These are phyloP conservation scores for Rhogogaster chlorosoma DNA, from an alignment of 2,888 invertebrate genomes.

Conservation along the genomic window DNA sequence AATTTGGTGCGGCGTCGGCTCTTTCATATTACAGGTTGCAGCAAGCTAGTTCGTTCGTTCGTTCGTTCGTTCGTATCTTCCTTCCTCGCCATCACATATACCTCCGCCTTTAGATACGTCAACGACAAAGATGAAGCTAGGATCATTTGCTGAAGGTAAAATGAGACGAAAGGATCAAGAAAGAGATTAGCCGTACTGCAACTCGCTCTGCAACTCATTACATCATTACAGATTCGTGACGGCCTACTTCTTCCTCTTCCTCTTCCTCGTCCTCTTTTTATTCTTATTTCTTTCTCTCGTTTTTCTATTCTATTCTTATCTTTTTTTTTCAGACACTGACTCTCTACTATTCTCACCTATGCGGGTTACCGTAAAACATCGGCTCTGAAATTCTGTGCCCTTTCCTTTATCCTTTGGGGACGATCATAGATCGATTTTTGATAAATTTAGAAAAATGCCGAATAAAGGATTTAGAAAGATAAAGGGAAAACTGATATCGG, in stretches of 20 bases:
- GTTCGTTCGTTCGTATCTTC: conserved; percentile 1
- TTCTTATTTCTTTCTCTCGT: not conserved
- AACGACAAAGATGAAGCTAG: conserved; percentile 1
- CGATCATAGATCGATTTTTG: not conserved
- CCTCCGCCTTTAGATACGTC: not conserved
- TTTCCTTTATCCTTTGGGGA: not conserved
- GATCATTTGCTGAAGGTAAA: conserved; percentile 1
- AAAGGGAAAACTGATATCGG: not conserved
- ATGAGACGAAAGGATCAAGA: conserved; percentile 16
- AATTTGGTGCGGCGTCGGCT: conserved; percentile 48
- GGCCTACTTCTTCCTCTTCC: conserved; percentile 50
- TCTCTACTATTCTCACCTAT: not conserved
- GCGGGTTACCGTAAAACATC: not conserved
- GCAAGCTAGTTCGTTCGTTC: not conserved
- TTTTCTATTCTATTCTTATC: not conserved
- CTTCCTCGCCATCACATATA: not conserved
- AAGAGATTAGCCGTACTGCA: conserved; percentile 6
- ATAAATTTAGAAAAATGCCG: not conserved
- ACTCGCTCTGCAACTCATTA: conserved; percentile 52
- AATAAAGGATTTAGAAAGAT: not conserved
- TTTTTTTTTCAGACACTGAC: not conserved
- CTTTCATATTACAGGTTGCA: conserved; percentile 47
- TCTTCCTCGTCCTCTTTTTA: not conserved
- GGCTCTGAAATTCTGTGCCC: not conserved
- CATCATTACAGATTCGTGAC: conserved; percentile 54